A percentile compares a stretch with the other conserved stretches of the same genome.
Evolutionary conservation across 2,113 vertebrate species (phyloP).

Genomic region (Gallinago jamesoni): DNA sequence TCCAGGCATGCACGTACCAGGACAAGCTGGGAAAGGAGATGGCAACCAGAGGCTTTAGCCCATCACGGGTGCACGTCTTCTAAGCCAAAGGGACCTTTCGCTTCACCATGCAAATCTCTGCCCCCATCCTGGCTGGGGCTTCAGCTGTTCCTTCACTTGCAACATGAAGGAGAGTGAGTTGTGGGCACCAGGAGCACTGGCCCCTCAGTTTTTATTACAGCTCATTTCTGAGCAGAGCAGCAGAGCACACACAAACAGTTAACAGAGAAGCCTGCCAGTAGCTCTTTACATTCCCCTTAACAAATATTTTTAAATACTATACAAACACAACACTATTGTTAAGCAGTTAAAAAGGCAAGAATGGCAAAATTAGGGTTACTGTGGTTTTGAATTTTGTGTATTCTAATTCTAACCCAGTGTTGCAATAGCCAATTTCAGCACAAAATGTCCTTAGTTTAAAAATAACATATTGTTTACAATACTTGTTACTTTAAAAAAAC

Average conservation of each 20-base stretch:
- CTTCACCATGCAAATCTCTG: neutral
- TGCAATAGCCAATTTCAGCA: conserved; percentile 51
- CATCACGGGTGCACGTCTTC: rapidly evolving
- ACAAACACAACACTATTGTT: conserved; percentile 53
- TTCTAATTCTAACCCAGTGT: conserved; percentile 54
- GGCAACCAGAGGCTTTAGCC: neutral
- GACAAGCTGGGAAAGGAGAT: rapidly evolving
- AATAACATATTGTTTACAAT: conserved; percentile 36
- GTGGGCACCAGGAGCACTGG: rapidly evolving
- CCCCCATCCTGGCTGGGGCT: neutral
- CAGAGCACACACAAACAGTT: neutral
- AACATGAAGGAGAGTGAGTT: neutral
- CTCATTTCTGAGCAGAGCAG: neutral
- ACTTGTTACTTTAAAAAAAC: conserved; percentile 34
- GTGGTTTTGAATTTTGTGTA: conserved; percentile 58
- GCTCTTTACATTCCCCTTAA: conserved; percentile 8
- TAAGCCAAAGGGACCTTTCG: neutral
- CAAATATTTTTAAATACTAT: conserved; percentile 40
- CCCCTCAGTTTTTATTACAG: neutral
- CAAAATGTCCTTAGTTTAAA: conserved; percentile 63
- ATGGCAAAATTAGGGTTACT: conserved; percentile 57
- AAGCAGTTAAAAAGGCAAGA: conserved; percentile 41
- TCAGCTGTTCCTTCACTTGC: neutral
- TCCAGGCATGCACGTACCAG: neutral
- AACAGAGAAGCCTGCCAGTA: conserved; percentile 40